Evolutionary conservation across 2,888 invertebrate species (phyloP), one percentile per base, ranked within the genome.

Genomic region (Drosophila falleni): DNA sequence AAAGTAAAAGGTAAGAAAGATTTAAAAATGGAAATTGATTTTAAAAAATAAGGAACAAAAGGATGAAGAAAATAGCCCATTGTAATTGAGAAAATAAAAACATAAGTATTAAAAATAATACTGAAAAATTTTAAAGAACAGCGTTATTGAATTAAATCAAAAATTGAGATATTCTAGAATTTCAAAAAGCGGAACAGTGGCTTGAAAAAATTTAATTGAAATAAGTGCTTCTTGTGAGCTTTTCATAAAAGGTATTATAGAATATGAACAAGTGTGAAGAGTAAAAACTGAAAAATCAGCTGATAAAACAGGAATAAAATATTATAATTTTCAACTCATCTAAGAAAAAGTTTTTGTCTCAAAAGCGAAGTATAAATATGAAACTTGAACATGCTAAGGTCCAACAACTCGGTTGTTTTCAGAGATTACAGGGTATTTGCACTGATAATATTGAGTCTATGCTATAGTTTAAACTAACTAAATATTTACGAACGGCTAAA

Each of bases 401-500:
- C 13, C 4, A 5, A 4, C 13, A 29, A 11, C 33, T 44, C 31
- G 23, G 9, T 19, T n/a, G 19, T 33, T 55, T 23, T 44, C 19
- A 35, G 19, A 35, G 33, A 56, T 44, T 56, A 44, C n/a, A 33
- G 44, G 33, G 23, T 56, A 46, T 56, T 56, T 56, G 55, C 0
- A 15, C n/a, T 33, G 33, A 33, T 44, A 55, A 55, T 33, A 44
- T 44, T 55, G 23, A 33, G 33, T 3, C 31, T 33, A 1, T 26
- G 58, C 23, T 58, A 16, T 58, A 37, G 19, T 49, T 51, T 37
- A 31, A 71, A 37, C 51, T 59, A 50, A 70, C 54, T 35, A 73
- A 74, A 71, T 73, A 72, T 77, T 77, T 58, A 41, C 47, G 53
- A 19, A 46, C 15, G 61, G 37, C 23, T 44, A 54, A 59, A 75